These are phyloP conservation scores for Pocillopora damicornis DNA, from an alignment of 64 coral and sea anemone species.

Conservation along the genomic window DNA sequence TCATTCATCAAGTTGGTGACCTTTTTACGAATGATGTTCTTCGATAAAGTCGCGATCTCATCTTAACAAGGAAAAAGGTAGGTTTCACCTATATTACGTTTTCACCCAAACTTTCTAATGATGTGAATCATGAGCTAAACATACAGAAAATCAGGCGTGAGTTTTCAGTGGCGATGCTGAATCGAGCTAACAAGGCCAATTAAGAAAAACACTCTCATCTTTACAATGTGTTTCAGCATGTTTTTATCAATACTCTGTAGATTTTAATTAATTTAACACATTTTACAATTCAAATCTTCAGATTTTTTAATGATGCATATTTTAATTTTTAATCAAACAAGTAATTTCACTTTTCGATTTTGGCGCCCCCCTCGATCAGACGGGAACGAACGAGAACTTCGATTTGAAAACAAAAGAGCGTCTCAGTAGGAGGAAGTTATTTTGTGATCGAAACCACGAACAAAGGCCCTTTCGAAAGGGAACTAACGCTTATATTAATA, in stretches of 20 bases:
- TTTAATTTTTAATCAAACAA: background rate
- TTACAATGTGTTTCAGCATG: background rate
- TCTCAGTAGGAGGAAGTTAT: too few species aligned
- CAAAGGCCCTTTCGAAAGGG: too few species aligned
- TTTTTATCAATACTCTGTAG: background rate
- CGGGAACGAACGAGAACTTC: too few species aligned
- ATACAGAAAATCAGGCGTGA: too few species aligned
- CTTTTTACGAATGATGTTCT: background rate
- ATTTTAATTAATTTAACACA: too few species aligned
- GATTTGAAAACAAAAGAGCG: too few species aligned
- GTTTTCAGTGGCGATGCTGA: too few species aligned
- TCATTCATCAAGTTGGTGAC: background rate
- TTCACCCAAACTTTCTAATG: background rate
- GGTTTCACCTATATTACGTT: background rate
- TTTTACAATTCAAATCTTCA: background rate
- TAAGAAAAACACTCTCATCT: too few species aligned
- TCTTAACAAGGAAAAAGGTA: background rate
- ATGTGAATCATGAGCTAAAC: too few species aligned
- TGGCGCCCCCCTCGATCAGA: background rate
- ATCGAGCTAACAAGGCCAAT: too few species aligned
- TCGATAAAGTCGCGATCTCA: background rate
- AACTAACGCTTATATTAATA: too few species aligned
- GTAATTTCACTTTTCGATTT: background rate
- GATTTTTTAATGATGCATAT: background rate
- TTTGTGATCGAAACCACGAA: too few species aligned